Evolutionary conservation across 1,140 invertebrate species (phyloP), one percentile per base, ranked within the genome.

Genomic region (Chelonus insularis): DNA sequence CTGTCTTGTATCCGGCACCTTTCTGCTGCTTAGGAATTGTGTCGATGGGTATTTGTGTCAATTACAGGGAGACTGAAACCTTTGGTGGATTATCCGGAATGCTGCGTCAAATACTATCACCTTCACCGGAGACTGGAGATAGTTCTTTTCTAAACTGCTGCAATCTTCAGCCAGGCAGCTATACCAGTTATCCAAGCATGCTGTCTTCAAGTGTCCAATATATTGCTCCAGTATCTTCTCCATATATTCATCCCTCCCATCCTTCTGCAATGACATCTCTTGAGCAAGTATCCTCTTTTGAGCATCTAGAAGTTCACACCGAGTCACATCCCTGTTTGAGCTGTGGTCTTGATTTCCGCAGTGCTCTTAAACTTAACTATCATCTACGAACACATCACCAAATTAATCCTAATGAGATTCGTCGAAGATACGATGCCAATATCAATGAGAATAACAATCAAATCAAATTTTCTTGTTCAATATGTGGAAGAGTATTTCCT

Each of bases 21-120:
- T 57, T 57, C 54, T 41, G 21, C 20, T 7, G 9, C 4, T n/a
- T 2, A 50, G 16, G 36, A 21, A 50, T 41, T 39, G 56, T 56
- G 54, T 57, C 51, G 48, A 61, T 56, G 43, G 56, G 78, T 79
- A 72, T 77, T 71, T 77, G 75, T 81, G 71, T 79, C 72, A 66
- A 73, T 80, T 82, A 71, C 79, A 82, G 79, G 71, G 78, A 81
- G 41, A 70, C 70, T 58, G 79, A 79, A 55, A 76, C 73, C 6
- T 80, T 80, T 58, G 79, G 79, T 52, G 78, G 78, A 61, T 73
- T 82, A 41, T 80, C 79, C 21, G 79, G 79, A 59, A 82, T 80
- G 79, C 72, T 80, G 61, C 78, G 79, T 57, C 79, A 81, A 56
- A 81, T 81, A 56, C 72, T 81, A 11, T 81, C 79, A 41, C 79